Evolutionary conservation across 2,888 invertebrate genomes (phyloP).

Genomic region (Ceraclea dissimilis): DNA sequence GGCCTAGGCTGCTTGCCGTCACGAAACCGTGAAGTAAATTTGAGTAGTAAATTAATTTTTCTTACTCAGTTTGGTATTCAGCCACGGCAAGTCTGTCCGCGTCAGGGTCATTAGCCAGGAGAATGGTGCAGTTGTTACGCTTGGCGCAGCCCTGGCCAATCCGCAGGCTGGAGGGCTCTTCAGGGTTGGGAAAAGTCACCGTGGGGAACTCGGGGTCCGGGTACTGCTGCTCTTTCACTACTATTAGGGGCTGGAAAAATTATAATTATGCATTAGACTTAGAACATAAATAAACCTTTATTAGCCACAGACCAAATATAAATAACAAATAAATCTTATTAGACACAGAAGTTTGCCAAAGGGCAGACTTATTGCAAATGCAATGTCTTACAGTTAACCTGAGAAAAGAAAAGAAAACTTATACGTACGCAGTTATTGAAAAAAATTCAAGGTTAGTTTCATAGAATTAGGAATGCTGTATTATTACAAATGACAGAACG

Average conservation of each 20-base stretch:
- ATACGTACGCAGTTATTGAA: no score
- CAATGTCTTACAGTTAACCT: no score
- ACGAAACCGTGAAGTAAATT: no score
- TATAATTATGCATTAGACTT: no score
- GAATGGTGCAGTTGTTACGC: conserved; percentile 56
- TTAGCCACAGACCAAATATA: no score
- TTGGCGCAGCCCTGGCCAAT: conserved; percentile 75
- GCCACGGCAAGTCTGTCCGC: conserved; percentile 94
- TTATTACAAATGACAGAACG: background rate
- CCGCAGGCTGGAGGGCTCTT: conserved; percentile 77
- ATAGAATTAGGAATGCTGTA: background rate
- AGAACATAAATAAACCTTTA: no score
- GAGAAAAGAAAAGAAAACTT: no score
- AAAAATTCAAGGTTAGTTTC: background rate
- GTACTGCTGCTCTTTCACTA: conserved; percentile 68
- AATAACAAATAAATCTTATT: no score
- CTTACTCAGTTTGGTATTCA: conserved; percentile 62
- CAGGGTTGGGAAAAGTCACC: conserved; percentile 96
- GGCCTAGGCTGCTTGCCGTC: no score
- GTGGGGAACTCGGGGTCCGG: conserved; percentile 97
- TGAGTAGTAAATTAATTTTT: no score
- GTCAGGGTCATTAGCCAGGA: conserved; percentile 97
- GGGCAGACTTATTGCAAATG: no score
- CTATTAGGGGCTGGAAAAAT: conserved; percentile 49
- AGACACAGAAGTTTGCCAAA: no score